Base-by-base conservation (phyloP, 2,888 invertebrate species). In the Hirtodrosophila alboralis region DNA sequence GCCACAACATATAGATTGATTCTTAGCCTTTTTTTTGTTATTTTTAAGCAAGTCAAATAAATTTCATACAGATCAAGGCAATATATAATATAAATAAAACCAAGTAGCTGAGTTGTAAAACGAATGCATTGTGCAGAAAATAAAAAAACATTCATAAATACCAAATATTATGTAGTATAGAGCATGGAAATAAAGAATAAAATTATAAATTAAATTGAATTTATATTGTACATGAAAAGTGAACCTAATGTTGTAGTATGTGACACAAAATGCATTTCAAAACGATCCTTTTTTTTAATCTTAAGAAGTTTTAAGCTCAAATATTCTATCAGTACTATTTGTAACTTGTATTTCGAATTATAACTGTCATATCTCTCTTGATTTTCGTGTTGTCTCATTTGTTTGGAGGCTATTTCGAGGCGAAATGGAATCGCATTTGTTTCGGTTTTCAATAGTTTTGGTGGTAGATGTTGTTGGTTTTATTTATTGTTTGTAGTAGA, bases 1-100 rank as follows among this genome's bases (percentile, higher is more conserved):
- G 4, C 21, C 59, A 72, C 72, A 73, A 73, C 72, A 72, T 73
- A 33, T 57, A 72, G 74, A 72, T 53, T n/a, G n/a, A 8, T 36
- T 52, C 40, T 51, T 28, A 28, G 33, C 21, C 28, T 52, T 47
- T 23, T 44, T 44, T 37, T 30, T 10, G 40, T 67, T 26, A 48
- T 52, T 49, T 16, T 41, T 23, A 51, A 33, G 23, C 10, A 36
- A 31, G 31, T 44, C 38, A 28, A 33, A 34, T n/a, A 38, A 53
- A 41, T 45, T 33, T 49, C 13, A 64, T 33, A 68, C 36, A 65
- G 49, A 47, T 47, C 68, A 68, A 68, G 56, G 38, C 69, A 73
- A 49, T 31, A 36, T 43, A 49, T 40, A 52, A 5, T 21, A 23
- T 23, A 23, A 53, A 53, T 70, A 53, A n/a, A 66, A 66, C 74